phyloP scores from a whole-genome alignment of 2,113 vertebrate species.

The Anhinga rufa region DNA sequence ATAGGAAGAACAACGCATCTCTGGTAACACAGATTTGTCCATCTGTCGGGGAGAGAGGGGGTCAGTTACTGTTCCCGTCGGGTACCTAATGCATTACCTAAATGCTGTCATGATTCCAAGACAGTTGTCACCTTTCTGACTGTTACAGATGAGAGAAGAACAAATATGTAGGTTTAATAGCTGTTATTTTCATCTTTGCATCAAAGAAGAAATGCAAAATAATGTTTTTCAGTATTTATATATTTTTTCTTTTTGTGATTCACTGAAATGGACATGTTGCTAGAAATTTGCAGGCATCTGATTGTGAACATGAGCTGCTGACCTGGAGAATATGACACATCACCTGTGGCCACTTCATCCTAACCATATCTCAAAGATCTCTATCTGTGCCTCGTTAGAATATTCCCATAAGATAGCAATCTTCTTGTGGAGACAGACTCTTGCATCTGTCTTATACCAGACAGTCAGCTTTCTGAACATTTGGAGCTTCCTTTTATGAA shows the following conservation, averaged over 20 bases:
- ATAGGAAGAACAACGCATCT: not conserved
- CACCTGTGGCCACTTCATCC: not conserved
- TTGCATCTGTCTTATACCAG: not conserved
- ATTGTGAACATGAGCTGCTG: not conserved
- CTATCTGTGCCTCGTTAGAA: not conserved
- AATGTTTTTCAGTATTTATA: not conserved
- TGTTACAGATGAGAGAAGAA: not conserved
- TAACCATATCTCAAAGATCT: not conserved
- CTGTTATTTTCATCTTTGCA: not conserved
- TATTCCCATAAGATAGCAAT: not conserved
- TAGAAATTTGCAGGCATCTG: not conserved
- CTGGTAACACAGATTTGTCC: not conserved
- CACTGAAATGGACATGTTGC: not conserved
- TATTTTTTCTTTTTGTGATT: not conserved
- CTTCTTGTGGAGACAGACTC: not conserved
- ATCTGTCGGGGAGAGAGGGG: not conserved
- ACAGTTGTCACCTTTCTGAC: not conserved
- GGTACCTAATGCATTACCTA: not conserved
- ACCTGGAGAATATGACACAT: not conserved
- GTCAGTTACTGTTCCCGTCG: not conserved
- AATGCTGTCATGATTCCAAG: not conserved
- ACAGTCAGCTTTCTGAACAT: not conserved
- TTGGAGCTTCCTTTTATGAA: not conserved
- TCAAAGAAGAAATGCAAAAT: not conserved
- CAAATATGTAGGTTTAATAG: not conserved